A percentile compares a stretch with the other conserved stretches of the same genome.
Evolutionary conservation across 2,797 vertebrate genomes (phyloP).

Genomic region (Syndactyla subalaris): DNA sequence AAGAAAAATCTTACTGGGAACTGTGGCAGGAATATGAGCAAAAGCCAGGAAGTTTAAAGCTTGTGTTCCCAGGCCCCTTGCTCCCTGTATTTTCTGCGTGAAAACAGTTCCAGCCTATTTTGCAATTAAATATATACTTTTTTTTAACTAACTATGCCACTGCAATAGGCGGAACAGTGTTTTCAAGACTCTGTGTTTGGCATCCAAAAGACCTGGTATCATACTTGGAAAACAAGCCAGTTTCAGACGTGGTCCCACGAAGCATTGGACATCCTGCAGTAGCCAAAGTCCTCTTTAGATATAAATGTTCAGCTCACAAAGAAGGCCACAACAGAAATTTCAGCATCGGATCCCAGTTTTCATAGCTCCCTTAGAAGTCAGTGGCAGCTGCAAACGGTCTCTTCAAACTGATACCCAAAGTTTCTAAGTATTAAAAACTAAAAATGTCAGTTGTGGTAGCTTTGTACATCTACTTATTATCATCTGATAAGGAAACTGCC

Average conservation of each 20-base stretch:
- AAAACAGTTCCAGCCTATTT: neutral
- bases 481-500: neutral
- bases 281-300: neutral
- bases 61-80: neutral
- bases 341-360: neutral
- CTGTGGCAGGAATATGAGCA: neutral
- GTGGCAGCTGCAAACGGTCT: neutral
- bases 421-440: neutral
- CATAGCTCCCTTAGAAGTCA: neutral
- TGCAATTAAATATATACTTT: neutral
- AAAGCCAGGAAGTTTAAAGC: neutral
- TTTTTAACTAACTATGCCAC: neutral
- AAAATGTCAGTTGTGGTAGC: neutral
- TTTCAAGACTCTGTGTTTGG: neutral
- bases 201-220: neutral
- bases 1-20: neutral
- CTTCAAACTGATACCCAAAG: neutral
- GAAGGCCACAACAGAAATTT: neutral
- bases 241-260: fast-evolving
- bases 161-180: neutral
- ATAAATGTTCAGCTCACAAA: neutral
- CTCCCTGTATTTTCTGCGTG: neutral
- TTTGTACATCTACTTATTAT: neutral
- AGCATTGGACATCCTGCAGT: neutral
- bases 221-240: neutral